Evolutionary conservation across 2,888 invertebrate genomes (phyloP), one percentile per base, ranked within the genome.

Genomic region (Callosobruchus maculatus): DNA sequence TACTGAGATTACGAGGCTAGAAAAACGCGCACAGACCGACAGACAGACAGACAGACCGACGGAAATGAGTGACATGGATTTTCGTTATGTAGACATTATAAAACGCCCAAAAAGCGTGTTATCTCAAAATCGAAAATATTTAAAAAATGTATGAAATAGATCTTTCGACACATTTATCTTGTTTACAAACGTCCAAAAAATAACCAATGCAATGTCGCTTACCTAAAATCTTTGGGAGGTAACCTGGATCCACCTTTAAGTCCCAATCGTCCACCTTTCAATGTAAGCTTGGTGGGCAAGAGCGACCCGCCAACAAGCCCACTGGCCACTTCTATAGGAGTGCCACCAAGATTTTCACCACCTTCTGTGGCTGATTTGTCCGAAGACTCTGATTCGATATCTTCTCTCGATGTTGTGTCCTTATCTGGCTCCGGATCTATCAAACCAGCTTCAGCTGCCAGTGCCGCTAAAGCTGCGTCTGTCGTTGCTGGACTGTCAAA

Each of bases 391-490:
- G 78, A 74, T 2, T 74, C 76, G 9, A 21, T 66, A 13, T 49
- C 67, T 13, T 79, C 82, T 21, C 74, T 75, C 72, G 73, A 73
- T 20, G 69, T 20, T 22, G 73, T 75, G 67, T 82, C 83, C 26
- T 83, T 79, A 22, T 82, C 83, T 0, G 83, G 82, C 74, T 86
- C 86, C 0, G 90, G 89, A 79, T 90, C 90, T 68, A 91, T 89
- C 2, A 91, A 84, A 1, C 91, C 91, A 30, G 91, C 90, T 82
- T 91, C 92, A 0, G 91, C 91, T 9, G 91, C 91, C 21, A 92
- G 82, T 4, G 91, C 91, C 20, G 91, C 90, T 18, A 92, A 82
- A 0, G 91, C 91, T 0, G 91, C 90, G 79, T 91, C 91, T 0
- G 90, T 91, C 2, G 91, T 90, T 0, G 90, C 91, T 7, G 91